Base-by-base conservation (phyloP, 1,140 invertebrate species). In the Orussus abietinus region DNA sequence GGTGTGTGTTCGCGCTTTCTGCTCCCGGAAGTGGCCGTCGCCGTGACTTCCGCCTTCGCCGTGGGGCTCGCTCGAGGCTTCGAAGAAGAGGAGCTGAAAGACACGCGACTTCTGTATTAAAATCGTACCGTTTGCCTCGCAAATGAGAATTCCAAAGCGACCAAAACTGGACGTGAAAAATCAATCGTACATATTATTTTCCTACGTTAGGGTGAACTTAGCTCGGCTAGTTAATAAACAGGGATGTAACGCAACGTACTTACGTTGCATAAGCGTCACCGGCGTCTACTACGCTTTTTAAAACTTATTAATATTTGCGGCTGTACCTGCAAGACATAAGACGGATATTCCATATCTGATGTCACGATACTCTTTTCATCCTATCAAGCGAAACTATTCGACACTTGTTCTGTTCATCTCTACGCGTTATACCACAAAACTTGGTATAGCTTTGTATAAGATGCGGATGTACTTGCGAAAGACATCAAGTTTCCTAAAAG, bases 261-360 rank as follows among this genome's bases (percentile, higher is more conserved):
- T 71, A 72, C 69, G 64, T 69, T 66, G 63, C 59, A 56, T 47
- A 59, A 68, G 59, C 63, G 64, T 66, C 66, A 69, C 60, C 65
- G 62, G 49, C 63, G 57, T 60, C 52, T 67, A 64, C 59, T 63
- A 68, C 64, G 57, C 52, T 69, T 66, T 68, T 59, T 60, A 36
- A 25, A 7, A 58, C 55, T 62, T 66, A 62, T 66, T 65, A 65
- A 71, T 72, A 71, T 59, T 68, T 68, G 63, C 64, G 63, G 66
- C 57, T 64, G 66, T 68, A 72, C 69, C 69, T 72, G 69, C 48
- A 72, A 72, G 69, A 62, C 57, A 72, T 49, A 70, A 72, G 52
- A 70, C 55, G 61, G 56, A 69, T 61, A 69, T 63, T 64, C 66
- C 59, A 64, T 55, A 64, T 58, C 55, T n/a, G n/a, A n/a, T n/a